phyloP scores from a whole-genome alignment of 2,888 invertebrate species.

The Pristionchus japonicus region DNA sequence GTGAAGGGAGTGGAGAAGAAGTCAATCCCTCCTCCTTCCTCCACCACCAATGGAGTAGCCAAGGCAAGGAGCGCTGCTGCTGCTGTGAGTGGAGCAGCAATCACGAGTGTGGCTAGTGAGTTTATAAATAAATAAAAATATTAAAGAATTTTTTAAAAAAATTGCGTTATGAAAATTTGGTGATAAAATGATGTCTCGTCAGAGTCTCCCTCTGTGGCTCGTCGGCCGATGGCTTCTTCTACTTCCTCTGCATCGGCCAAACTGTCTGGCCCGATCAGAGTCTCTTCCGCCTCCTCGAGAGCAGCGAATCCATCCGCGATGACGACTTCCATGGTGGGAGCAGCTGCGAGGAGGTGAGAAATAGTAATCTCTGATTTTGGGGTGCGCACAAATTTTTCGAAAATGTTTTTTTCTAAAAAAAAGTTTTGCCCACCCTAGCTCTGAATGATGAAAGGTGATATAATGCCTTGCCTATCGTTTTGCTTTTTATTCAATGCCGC shows the following conservation, averaged over 20 bases:
- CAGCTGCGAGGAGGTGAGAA: not conserved
- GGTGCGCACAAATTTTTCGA: not conserved
- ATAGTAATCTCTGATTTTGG: too few relatives aligned
- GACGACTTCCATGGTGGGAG: not conserved
- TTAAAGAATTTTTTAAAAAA: not conserved
- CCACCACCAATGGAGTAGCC: not conserved
- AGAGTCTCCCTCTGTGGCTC: constrained; percentile 6
- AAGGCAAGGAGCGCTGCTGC: not conserved
- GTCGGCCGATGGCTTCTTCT: not conserved
- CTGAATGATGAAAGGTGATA: too few relatives aligned
- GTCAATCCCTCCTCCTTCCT: not conserved
- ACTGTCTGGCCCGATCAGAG: not conserved
- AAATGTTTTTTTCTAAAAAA: not conserved
- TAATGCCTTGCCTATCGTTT: too few relatives aligned
- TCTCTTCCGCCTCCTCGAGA: constrained; percentile 7
- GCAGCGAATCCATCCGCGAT: not conserved
- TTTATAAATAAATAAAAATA: not conserved
- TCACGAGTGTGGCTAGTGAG: not conserved
- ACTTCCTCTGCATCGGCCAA: constrained; percentile 10
- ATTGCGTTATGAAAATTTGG: not conserved
- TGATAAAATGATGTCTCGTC: not conserved
- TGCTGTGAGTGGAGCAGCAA: not conserved
- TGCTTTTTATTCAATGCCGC: not conserved
- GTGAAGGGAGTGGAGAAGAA: constrained; percentile 19
- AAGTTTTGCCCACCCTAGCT: too few relatives aligned